These are phyloP conservation scores for Carassius carassius DNA, from an alignment of 2,113 vertebrate genomes.

Conservation along the genomic window DNA sequence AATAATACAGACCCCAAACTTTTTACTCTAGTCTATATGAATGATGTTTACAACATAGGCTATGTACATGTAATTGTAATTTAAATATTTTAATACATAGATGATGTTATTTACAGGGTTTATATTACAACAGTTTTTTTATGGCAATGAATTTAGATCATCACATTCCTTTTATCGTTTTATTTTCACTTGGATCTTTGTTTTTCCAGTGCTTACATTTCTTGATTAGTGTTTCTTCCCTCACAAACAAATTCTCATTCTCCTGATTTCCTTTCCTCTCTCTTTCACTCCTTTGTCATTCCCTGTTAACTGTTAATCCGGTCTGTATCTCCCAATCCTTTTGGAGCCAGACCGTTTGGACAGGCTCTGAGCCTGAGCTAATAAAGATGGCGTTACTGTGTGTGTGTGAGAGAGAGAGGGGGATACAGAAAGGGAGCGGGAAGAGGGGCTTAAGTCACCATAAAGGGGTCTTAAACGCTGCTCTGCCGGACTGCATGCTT, in stretches of 20 bases:
- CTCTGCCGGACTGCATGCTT: conserved; percentile 32
- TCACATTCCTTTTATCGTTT: neutral
- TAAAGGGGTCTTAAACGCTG: conserved; percentile 34
- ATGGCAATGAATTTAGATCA: neutral
- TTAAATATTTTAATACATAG: too few species aligned
- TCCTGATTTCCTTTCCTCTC: neutral
- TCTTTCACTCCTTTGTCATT: conserved; percentile 14
- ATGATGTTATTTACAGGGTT: too few species aligned
- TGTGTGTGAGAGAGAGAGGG: neutral
- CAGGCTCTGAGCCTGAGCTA: conserved; percentile 20
- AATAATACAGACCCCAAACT: too few species aligned
- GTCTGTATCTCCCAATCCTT: conserved; percentile 38
- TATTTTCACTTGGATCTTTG: neutral
- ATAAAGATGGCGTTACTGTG: conserved; percentile 12
- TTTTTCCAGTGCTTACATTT: neutral
- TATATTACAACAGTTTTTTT: neutral
- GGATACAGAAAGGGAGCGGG: neutral
- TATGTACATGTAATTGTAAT: too few species aligned
- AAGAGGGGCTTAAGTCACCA: conserved; percentile 19
- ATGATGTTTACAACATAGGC: too few species aligned
- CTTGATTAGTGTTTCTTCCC: neutral
- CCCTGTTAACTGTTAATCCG: conserved; percentile 40
- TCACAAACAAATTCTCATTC: conserved; percentile 7
- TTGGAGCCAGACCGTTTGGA: conserved; percentile 17
- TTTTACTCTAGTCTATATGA: too few species aligned